Evolutionary conservation across 2,797 vertebrate genomes (phyloP), one percentile per base, ranked within the genome.

Genomic region (Protosalanx chinensis): DNA sequence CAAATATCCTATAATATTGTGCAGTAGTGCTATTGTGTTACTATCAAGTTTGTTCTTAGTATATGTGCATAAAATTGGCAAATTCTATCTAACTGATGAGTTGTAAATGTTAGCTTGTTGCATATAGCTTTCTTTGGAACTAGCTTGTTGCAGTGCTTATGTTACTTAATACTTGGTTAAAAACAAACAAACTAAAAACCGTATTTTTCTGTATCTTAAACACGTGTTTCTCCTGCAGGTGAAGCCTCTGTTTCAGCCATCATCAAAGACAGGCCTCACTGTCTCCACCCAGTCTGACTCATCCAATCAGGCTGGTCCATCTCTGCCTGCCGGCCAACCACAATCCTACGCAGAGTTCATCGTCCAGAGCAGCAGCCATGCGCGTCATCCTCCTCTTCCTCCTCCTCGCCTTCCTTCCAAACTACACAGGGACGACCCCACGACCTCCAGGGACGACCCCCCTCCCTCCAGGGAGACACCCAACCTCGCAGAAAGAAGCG

Each of bases 291-390:
- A 16, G 4, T 64, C 61, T 5, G n/a, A 35, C 5, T 64, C 63
- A 6, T 46, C 64, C 8, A 27, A 62, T 33, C 68, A 75, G 1
- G 33, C 74, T 23, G 78, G 58, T 16, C 30, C 72, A 1, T 27
- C 73, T 1, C 72, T 41, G 15, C 51, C 81, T 15, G 71, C 33
- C n/a, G 77, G 59, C 1, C 81, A 87, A 68, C 79, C 86, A 0
- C 16, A 89, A 56, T 92, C 92, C 1, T 94, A 94, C 10, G 92
- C 92, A 15, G 80, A 93, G 10, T 94, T 92, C 30, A 49, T 92
- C 1, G 86, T 94, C 57, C 86, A 91, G 35, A 86, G 69, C 77
- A 91, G 91, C 88, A 80, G 4, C 8, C 79, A 70, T 16, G 79
- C 46, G 2, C 46, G 73, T 63, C 70, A 61, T 41, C 71, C 66